Evolutionary conservation across 2,888 invertebrate species (phyloP), one percentile per base, ranked within the genome.

Genomic region (Drosophila siamana): DNA sequence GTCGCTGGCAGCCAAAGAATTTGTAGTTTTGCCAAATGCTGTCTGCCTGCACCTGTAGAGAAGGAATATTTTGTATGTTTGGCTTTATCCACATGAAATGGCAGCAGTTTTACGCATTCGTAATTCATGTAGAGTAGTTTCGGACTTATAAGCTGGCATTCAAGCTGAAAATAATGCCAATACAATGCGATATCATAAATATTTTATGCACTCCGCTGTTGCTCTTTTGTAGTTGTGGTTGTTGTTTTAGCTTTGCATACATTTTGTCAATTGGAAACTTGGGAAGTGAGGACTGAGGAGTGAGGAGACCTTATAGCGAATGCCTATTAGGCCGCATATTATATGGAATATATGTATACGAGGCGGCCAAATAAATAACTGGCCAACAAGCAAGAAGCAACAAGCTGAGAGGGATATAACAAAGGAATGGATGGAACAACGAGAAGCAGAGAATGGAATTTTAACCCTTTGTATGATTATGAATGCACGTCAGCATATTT

Each of bases 301-400:
- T 4, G 11, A n/a, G 11, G 30, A 19, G 56, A 62, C 22, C 66
- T 60, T 63, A 68, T 46, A 55, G 57, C 56, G 74, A 86, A 77
- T 85, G 87, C 89, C 89, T 87, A 86, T 86, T 86, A 88, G 87
- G 87, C 89, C 81, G 89, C 85, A 86, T 86, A 86, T 86, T 87
- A 88, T 62, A 55, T 26, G 47, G 19, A 73, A 78, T 52, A 43
- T 63, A 40, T 63, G 40, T 16, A 69, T 40, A 33, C 64, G 57
- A 61, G 69, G 79, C 86, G 69, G 79, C 86, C 87, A 87, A 85
- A 82, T 82, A 82, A 85, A 82, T 82, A 82, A 82, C 87, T 81
- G 85, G 67, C 52, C 60, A 78, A 81, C 59, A 48, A 57, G 41
- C 33, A 33, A 28, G 50, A 24, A 43, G 43, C 36, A 33, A 28